Conservation (phyloP, 2,888 invertebrate species). For the Melanotus villosus region DNA sequence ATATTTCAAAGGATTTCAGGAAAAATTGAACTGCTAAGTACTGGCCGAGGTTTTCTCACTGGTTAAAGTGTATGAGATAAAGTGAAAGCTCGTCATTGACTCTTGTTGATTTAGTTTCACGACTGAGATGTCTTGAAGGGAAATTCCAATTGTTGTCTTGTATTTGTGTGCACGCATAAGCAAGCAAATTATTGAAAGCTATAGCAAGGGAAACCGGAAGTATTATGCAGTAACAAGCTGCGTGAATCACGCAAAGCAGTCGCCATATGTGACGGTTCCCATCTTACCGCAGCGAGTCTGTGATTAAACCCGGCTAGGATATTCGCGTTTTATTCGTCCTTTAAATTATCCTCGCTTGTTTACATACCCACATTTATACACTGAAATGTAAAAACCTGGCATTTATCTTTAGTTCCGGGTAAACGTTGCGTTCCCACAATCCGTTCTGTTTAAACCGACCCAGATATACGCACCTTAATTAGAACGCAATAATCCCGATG, state of each 20-base stretch:
- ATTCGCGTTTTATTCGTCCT: constrained; percentile 10
- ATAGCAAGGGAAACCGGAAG: constrained; percentile 8
- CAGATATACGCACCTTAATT: constrained; percentile 2
- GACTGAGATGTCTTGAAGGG: background rate
- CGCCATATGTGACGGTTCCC: constrained; percentile 27
- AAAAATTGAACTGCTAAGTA: no score
- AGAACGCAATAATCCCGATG: background rate
- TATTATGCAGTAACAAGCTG: constrained; percentile 31
- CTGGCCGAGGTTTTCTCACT: no score
- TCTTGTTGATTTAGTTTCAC: background rate
- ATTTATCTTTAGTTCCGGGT: background rate
- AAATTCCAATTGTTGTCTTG: background rate
- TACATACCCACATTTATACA: constrained; percentile 19
- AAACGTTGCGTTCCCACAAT: background rate
- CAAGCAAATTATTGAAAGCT: constrained; percentile 10
- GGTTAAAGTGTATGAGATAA: no score
- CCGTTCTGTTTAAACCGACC: background rate
- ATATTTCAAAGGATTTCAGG: no score
- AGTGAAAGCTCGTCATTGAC: background rate
- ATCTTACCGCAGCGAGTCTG: constrained; percentile 27
- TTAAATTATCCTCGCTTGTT: constrained; percentile 24
- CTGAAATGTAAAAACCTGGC: constrained; percentile 10
- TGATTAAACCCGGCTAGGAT: constrained; percentile 18
- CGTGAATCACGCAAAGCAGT: constrained; percentile 27
- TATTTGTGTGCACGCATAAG: background rate